These are phyloP conservation scores for Aurelia sp. DNA, from an alignment of 30 jellyfish, hydroid and myxozoan genomes.

Conservation along the genomic window DNA sequence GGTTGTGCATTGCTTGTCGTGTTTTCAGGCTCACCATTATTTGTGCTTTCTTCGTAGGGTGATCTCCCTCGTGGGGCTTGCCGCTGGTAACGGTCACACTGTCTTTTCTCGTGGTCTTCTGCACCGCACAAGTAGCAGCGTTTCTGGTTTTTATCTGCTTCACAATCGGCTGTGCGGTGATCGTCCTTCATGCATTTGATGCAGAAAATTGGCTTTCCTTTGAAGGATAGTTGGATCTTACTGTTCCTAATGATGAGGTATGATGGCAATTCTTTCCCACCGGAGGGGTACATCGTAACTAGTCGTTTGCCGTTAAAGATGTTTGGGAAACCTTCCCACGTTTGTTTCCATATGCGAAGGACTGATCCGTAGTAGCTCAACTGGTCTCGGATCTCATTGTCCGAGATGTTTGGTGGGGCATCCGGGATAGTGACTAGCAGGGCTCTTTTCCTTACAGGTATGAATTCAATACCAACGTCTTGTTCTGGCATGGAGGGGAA, in stretches of 20 bases:
- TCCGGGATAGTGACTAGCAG: neutral
- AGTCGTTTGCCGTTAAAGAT: conserved; percentile 9
- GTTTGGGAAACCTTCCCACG: conserved; percentile 15
- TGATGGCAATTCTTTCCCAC: neutral
- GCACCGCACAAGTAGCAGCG: conserved; percentile 7
- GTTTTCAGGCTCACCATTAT: neutral
- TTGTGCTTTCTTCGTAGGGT: neutral
- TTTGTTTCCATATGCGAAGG: conserved; percentile 9
- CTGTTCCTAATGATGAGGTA: neutral
- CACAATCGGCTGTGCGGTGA: neutral
- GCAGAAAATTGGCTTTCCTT: conserved; percentile 6
- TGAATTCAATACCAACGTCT: neutral
- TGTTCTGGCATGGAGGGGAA: neutral
- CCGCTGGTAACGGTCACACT: neutral
- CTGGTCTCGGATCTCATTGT: conserved; percentile 1
- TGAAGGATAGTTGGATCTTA: neutral
- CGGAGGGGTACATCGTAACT: conserved; percentile 2
- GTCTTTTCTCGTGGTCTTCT: neutral
- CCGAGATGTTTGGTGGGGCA: conserved; percentile 9
- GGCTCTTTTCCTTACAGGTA: neutral
- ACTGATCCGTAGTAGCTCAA: neutral
- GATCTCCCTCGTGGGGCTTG: conserved; percentile 1
- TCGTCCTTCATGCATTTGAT: neutral
- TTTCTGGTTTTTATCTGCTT: neutral
- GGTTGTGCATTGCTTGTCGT: neutral